Evolutionary conservation across 1,140 invertebrate genomes (phyloP).

Genomic region (Gryllus bimaculatus): DNA sequence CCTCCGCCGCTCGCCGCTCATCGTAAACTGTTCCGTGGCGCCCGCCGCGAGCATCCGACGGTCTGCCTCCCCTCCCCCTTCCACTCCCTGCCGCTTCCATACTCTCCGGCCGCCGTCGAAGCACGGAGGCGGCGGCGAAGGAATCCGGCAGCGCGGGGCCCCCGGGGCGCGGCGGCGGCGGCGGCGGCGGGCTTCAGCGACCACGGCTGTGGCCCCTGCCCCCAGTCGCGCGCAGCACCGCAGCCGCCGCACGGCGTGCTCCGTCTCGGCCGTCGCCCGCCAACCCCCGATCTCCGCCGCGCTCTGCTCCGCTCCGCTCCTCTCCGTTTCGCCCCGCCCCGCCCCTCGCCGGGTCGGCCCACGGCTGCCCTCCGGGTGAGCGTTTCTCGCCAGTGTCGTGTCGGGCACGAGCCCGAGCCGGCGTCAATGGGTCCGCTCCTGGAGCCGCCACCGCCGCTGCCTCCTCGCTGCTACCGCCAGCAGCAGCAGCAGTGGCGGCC

Average conservation of each 20-base stretch:
- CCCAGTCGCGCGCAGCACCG: conserved; percentile 9
- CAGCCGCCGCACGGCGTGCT: conserved; percentile 3
- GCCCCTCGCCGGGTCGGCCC: too few relatives aligned
- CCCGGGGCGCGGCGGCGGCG: conserved; percentile 29
- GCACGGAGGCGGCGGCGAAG: not conserved
- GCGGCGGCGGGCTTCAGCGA: conserved; percentile 28
- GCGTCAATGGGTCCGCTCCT: conserved; percentile 26
- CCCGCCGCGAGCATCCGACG: conserved; percentile 20
- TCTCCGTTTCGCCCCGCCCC: too few relatives aligned
- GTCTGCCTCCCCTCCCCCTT: conserved; percentile 26
- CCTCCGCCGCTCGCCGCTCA: not conserved
- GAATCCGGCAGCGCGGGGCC: conserved; percentile 15
- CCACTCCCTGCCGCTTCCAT: not conserved
- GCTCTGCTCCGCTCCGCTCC: not conserved
- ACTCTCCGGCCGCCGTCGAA: too few relatives aligned
- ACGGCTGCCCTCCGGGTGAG: too few relatives aligned
- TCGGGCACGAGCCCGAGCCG: not conserved
- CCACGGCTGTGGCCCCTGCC: conserved; percentile 11
- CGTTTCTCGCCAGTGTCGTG: too few relatives aligned
- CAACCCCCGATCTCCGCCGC: not conserved
- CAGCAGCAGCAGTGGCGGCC: too few relatives aligned
- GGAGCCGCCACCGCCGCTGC: conserved; percentile 29
- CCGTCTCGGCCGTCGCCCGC: not conserved
- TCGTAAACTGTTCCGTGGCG: not conserved
- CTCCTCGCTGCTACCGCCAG: conserved; percentile 19